Evolutionary conservation across 2,113 vertebrate species (phyloP).

Genomic region (Tichodroma muraria): DNA sequence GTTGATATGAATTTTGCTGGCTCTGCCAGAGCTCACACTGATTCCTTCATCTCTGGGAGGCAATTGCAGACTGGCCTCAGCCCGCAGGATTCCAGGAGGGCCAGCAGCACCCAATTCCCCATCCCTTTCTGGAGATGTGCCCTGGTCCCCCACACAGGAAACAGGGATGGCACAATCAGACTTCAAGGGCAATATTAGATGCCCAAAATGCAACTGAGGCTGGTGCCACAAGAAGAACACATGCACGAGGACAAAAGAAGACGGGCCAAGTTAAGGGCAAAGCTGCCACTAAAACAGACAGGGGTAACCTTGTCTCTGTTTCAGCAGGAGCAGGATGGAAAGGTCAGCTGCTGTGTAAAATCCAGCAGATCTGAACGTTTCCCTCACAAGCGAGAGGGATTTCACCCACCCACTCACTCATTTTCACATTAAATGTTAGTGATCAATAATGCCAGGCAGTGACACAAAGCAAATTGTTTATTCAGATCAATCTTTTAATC

Average conservation of each 20-base stretch:
- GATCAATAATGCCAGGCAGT: background rate
- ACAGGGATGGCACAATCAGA: background rate
- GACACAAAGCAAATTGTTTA: conserved; percentile 25
- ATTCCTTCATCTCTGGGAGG: background rate
- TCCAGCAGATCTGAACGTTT: background rate
- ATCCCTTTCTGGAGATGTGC: background rate
- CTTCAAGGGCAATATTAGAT: background rate
- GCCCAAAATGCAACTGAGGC: background rate
- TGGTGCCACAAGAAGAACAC: background rate
- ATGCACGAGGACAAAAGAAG: accelerated
- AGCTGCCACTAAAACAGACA: accelerated
- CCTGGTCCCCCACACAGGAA: background rate
- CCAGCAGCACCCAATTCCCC: background rate
- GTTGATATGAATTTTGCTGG: background rate
- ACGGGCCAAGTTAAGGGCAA: background rate
- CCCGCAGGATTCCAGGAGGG: accelerated
- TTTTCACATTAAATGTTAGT: background rate
- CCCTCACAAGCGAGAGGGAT: background rate
- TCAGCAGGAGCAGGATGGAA: background rate
- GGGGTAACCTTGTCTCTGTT: background rate
- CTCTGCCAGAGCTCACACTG: background rate
- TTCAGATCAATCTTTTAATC: conserved; percentile 27
- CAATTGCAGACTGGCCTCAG: background rate
- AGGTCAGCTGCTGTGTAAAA: background rate
- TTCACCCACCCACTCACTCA: background rate